phyloP scores from a whole-genome alignment of 2,888 invertebrate species.

The Pyrgus malvae region DNA sequence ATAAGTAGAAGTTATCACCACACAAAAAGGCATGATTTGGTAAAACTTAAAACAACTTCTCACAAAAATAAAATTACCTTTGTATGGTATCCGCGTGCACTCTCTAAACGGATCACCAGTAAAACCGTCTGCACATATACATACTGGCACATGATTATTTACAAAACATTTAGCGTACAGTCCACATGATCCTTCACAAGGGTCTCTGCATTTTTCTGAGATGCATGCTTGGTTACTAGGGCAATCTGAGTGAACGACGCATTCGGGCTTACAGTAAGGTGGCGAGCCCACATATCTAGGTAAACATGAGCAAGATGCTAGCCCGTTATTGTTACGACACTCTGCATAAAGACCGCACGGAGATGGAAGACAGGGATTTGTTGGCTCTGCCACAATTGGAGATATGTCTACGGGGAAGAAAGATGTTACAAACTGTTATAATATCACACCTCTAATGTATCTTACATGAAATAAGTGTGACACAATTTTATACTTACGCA shows the following conservation, averaged over 20 bases:
- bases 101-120: constrained; percentile 87
- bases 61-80: constrained; percentile 48
- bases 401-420: constrained; percentile 51
- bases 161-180: constrained; percentile 85
- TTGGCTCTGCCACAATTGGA: constrained; percentile 57
- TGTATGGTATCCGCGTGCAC: constrained; percentile 79
- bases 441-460: too few species aligned
- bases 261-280: constrained; percentile 85
- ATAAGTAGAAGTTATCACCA: not conserved
- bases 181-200: constrained; percentile 87
- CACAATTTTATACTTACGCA: constrained; percentile 70
- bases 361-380: constrained; percentile 87
- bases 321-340: constrained; percentile 86
- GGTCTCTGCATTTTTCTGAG: constrained; percentile 85
- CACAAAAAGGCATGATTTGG: too few species aligned
- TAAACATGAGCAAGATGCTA: constrained; percentile 87
- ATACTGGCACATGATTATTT: constrained; percentile 87
- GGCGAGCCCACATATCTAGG: constrained; percentile 85
- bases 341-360: constrained; percentile 88
- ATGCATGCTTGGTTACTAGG: constrained; percentile 84
- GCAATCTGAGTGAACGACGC: constrained; percentile 85
- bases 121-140: constrained; percentile 84
- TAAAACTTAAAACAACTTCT: too few species aligned
- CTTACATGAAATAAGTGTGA: constrained; percentile 14
- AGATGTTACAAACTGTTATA: too few species aligned